A percentile compares a stretch with the other conserved stretches of the same genome.
These are phyloP conservation scores for Anguilla obscura DNA, from an alignment of 2,797 vertebrate genomes.

Conservation along the genomic window DNA sequence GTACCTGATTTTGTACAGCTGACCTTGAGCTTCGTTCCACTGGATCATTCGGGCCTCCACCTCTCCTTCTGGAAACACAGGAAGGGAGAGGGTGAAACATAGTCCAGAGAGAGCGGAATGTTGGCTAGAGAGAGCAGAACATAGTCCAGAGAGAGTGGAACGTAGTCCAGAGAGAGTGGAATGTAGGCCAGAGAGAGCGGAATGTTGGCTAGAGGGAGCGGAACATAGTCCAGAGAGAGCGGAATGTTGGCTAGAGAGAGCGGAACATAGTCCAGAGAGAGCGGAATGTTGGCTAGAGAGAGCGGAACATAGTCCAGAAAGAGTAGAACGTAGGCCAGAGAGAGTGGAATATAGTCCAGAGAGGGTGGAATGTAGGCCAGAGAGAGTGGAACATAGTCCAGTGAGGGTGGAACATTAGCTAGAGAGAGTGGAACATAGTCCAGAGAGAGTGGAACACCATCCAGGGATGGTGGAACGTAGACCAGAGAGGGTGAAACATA, in stretches of 20 bases:
- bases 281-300: no score
- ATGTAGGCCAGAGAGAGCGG: not conserved
- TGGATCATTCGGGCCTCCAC: conserved; percentile 63
- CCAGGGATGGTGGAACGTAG: not conserved
- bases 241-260: not conserved
- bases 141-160: not conserved
- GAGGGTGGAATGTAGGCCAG: no score
- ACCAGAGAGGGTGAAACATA: not conserved
- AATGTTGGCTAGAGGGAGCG: not conserved
- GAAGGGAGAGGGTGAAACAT: not conserved
- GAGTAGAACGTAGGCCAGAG: no score
- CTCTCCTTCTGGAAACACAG: conserved; percentile 55
- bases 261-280: not conserved
- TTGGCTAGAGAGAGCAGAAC: not conserved
- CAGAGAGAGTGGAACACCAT: not conserved
- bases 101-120: not conserved
- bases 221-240: not conserved
- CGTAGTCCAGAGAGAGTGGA: not conserved
- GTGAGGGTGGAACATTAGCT: no score
- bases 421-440: not conserved
- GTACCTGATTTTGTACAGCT: conserved; percentile 81
- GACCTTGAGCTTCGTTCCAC: conserved; percentile 83
- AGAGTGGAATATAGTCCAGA: no score
- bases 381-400: no score
- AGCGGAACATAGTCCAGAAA: no score